Conservation (phyloP, 1,140 invertebrate species). For the Nixonia krombeini region DNA sequence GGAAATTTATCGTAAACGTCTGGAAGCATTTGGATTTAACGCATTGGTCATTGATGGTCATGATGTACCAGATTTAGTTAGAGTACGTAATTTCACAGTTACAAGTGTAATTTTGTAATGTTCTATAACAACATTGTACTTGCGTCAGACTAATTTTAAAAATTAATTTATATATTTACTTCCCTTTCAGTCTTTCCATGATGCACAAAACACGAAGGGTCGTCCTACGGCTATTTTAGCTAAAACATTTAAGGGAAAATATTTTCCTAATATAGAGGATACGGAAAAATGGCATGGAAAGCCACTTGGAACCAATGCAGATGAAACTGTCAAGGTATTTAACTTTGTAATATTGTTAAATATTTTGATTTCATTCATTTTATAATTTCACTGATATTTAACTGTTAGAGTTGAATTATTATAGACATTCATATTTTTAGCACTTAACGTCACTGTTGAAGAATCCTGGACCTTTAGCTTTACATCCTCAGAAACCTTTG, state of each 20-base stretch:
- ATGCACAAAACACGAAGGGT: slow-evolving; percentile 82
- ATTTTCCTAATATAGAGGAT: slow-evolving; percentile 92
- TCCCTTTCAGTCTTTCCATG: slow-evolving; percentile 80
- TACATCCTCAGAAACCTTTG: slow-evolving; percentile 78
- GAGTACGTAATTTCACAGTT: slow-evolving; percentile 67
- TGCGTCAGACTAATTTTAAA: not conserved
- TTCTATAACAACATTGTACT: too few species aligned
- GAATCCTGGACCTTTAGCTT: slow-evolving; percentile 73
- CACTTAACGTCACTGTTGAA: slow-evolving; percentile 79
- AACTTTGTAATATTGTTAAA: slow-evolving; percentile 3
- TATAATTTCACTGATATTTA: too few species aligned
- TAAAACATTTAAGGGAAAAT: slow-evolving; percentile 96
- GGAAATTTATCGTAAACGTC: slow-evolving; percentile 88
- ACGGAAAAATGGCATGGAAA: slow-evolving; percentile 98
- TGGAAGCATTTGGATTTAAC: slow-evolving; percentile 95
- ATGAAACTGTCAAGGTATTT: slow-evolving; percentile 79
- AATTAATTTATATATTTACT: not conserved
- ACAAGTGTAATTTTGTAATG: too few species aligned
- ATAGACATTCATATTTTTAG: too few species aligned
- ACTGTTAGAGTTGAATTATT: too few species aligned
- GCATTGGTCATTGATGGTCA: slow-evolving; percentile 97
- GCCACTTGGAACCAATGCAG: slow-evolving; percentile 86
- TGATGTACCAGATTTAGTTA: slow-evolving; percentile 90
- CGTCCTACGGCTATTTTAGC: slow-evolving; percentile 95
- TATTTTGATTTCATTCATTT: too few species aligned